Evolutionary conservation across 1,140 invertebrate genomes (phyloP).

Genomic region (Caenorhabditis inopinata): DNA sequence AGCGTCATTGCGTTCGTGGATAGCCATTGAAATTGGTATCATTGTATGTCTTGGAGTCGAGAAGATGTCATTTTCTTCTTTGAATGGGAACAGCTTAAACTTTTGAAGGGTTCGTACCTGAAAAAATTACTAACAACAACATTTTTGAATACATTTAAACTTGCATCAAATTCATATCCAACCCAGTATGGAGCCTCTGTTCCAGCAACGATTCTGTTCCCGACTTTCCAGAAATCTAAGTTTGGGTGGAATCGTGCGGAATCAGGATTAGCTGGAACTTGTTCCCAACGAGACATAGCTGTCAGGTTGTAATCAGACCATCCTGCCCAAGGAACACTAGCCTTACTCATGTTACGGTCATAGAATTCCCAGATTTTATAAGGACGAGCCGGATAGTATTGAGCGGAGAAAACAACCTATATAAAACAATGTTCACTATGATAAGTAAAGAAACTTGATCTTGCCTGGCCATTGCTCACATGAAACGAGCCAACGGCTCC

Average conservation of each 20-base stretch:
- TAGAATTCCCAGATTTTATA: conserved; percentile 67
- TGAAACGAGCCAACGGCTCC: conserved; percentile 64
- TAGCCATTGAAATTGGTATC: conserved; percentile 66
- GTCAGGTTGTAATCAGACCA: conserved; percentile 66
- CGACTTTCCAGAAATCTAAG: conserved; percentile 64
- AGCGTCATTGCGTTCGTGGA: conserved; percentile 60
- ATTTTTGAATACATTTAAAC: background rate
- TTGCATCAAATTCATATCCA: conserved; percentile 65
- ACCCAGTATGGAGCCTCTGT: conserved; percentile 66
- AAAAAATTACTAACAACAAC: background rate
- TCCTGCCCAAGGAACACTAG: conserved; percentile 63
- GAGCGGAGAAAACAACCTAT: conserved; percentile 61
- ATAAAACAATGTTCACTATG: background rate
- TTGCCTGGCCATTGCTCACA: conserved; percentile 62
- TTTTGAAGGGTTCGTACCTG: conserved; percentile 57
- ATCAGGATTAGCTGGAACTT: conserved; percentile 59
- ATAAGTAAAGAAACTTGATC: background rate
- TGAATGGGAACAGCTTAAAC: conserved; percentile 65
- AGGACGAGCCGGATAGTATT: conserved; percentile 64
- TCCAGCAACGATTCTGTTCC: conserved; percentile 59
- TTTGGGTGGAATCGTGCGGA: conserved; percentile 65
- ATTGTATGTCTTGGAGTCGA: conserved; percentile 56
- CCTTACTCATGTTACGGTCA: conserved; percentile 63
- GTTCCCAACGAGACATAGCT: conserved; percentile 64
- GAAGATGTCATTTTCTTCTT: conserved; percentile 64